Evolutionary conservation across 2,113 vertebrate species (phyloP).

Genomic region (Corydoras sp.): DNA sequence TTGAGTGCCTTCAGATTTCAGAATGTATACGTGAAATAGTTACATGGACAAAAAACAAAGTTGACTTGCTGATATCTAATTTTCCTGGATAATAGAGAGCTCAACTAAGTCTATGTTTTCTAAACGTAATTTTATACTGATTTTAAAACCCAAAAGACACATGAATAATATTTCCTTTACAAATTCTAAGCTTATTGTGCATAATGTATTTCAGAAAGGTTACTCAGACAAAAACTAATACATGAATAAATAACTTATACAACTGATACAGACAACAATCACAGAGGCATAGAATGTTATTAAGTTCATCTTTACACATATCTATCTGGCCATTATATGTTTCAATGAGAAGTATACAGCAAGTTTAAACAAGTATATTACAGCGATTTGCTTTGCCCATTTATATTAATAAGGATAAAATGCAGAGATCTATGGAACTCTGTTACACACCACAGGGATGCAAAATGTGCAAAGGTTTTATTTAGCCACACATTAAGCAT

Average conservation of each 20-base stretch:
- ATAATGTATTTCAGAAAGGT: background rate
- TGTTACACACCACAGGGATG: conserved; percentile 23
- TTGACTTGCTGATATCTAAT: too few species aligned
- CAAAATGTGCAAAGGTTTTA: conserved; percentile 27
- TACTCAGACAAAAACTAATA: background rate
- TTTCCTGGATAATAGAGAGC: too few species aligned
- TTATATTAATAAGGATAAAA: conserved; percentile 51
- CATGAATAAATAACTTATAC: background rate
- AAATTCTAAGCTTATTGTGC: background rate
- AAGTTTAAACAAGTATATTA: conserved; percentile 1
- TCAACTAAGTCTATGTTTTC: too few species aligned
- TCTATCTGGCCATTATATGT: conserved; percentile 34
- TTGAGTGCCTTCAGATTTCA: too few species aligned
- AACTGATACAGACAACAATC: too few species aligned
- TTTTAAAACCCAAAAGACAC: too few species aligned
- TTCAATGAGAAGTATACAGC: conserved; percentile 17
- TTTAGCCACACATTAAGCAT: conserved; percentile 30
- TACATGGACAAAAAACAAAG: too few species aligned
- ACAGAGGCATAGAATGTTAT: background rate
- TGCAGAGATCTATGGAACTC: conserved; percentile 38
- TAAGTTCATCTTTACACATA: background rate
- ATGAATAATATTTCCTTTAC: too few species aligned
- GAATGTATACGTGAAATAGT: too few species aligned
- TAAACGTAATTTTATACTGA: too few species aligned
- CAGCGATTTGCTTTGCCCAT: conserved; percentile 27